Percentiles rank a stretch among this genome's conserved stretches.
Conservation (phyloP, 1,140 invertebrate species). For the Amyelois transitella region DNA sequence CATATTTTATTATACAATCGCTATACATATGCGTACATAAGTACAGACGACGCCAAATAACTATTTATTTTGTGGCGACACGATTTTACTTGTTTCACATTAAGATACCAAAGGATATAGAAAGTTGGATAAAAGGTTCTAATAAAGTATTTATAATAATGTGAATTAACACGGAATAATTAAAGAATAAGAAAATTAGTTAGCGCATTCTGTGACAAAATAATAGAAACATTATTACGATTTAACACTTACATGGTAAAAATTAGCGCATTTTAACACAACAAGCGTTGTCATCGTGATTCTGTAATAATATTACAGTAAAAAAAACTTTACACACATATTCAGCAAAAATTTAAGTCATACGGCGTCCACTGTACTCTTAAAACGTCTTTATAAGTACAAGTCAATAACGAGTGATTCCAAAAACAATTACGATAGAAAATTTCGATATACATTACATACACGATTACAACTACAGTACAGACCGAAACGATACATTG, state of each 20-base stretch:
- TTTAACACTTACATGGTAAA: too few species aligned
- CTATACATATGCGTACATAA: not conserved
- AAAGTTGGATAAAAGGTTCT: too few species aligned
- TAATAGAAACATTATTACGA: too few species aligned
- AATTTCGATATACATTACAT: conserved; percentile 7
- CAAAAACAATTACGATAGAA: conserved; percentile 2
- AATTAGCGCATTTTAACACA: too few species aligned
- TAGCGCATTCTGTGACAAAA: too few species aligned
- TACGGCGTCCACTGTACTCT: not conserved
- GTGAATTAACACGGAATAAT: too few species aligned
- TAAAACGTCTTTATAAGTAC: not conserved
- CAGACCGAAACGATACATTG: conserved; percentile 5
- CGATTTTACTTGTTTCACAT: too few species aligned
- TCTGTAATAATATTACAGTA: not conserved
- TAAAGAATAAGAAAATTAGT: too few species aligned
- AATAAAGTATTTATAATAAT: too few species aligned
- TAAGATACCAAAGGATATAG: too few species aligned
- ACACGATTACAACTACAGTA: conserved; percentile 1
- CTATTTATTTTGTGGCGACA: too few species aligned
- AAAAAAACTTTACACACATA: not conserved
- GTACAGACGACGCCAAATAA: not conserved
- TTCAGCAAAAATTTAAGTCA: not conserved
- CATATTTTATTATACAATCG: not conserved
- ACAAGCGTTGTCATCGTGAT: too few species aligned
- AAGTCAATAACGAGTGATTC: conserved; percentile 3